Evolutionary conservation across 2,113 vertebrate genomes (phyloP), one percentile per base, ranked within the genome.

Genomic region (Ciconia maguari): DNA sequence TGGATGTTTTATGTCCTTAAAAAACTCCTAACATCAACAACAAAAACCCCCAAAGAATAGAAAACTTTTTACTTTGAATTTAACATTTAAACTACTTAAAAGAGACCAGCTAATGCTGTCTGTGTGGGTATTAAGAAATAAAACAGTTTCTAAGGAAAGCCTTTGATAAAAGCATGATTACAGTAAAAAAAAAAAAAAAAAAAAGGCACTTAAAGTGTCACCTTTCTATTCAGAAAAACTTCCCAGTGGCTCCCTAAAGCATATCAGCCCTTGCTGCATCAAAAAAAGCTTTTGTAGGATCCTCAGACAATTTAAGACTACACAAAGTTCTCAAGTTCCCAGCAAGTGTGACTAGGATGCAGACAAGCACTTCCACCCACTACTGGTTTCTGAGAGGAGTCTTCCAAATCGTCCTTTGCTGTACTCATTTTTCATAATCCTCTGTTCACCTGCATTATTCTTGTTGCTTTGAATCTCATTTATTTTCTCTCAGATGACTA

Each of bases 81-180:
- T 54, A 81, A 51, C 52, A 57, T 68, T 82, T 93, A 72, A 95
- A 58, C 74, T 87, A 57, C 58, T 91, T 93, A 44, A 70, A 91
- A 83, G 64, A 91, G 68, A 64, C 11, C 42, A 34, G 60, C 41
- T 92, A 66, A 91, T 46, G n/a, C 71, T 88, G 18, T 68, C 77
- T 79, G 19, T 79, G 58, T 65, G 36, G n/a, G 34, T 27, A 77
- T 86, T 77, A 92, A 90, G 79, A 88, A 90, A 75, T 42, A 83
- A 61, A 96, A 42, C 12, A 13, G 4, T 42, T 92, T 89, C 80
- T 70, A 83, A 87, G 79, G 70, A 86, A 90, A 92, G n/a, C 9
- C 52, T 92, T 77, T 89, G 86, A 88, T 90, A 94, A 94, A 93
- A 90, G 27, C 29, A 57, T 65, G 74, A 90, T 92, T 94, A 58